Evolutionary conservation across 2,888 invertebrate species (phyloP).

Genomic region (Mythimna ferrago): DNA sequence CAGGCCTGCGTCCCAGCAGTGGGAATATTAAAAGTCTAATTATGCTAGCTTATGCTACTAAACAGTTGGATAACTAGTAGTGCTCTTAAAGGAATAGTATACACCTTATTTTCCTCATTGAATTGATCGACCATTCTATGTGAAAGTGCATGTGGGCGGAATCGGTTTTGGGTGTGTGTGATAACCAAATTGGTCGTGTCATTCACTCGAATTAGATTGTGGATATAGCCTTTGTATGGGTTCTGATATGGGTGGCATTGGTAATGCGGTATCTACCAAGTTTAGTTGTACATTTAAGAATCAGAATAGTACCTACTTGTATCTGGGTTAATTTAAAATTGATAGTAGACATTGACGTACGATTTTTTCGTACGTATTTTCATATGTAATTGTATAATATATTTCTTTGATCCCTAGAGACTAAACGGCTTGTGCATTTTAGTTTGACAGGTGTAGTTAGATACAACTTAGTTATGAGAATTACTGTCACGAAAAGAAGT

Average conservation of each 20-base stretch:
- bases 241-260: constrained; percentile 9
- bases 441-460: too few relatives aligned
- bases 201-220: constrained; percentile 25
- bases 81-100: neutral
- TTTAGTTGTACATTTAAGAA: neutral
- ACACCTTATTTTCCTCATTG: neutral
- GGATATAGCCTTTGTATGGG: constrained; percentile 16
- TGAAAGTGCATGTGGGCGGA: constrained; percentile 41
- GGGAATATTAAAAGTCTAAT: too few relatives aligned
- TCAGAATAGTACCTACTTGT: too few relatives aligned
- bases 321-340: too few relatives aligned
- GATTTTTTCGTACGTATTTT: too few relatives aligned
- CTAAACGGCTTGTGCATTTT: too few relatives aligned
- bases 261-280: neutral
- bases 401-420: too few relatives aligned
- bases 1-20: too few relatives aligned
- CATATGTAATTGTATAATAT: too few relatives aligned
- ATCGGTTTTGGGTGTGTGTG: constrained; percentile 19
- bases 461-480: too few relatives aligned
- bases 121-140: constrained; percentile 5
- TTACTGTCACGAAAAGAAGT: too few relatives aligned
- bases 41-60: neutral
- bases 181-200: constrained; percentile 37
- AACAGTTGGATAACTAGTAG: neutral
- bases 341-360: too few relatives aligned